Base-by-base conservation (phyloP, 1,140 invertebrate species). In the Aphelenchoides besseyi region DNA sequence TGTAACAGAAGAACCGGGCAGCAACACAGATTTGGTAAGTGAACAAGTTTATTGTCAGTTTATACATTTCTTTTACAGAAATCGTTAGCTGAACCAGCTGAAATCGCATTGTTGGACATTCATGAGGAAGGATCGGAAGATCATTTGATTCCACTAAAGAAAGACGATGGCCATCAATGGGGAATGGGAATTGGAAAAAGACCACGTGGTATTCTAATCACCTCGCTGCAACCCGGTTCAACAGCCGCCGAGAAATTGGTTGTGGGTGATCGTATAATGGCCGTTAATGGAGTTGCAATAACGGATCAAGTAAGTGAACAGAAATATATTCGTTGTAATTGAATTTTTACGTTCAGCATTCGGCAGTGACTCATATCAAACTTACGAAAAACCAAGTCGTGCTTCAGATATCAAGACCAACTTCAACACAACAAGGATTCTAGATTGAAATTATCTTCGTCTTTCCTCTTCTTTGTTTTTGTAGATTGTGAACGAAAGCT, bases 161-260 rank as follows among this genome's bases (percentile, higher is more conserved):
- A 83, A 70, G 68, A 78, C 57, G 72, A 82, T 3, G 82, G 84
- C 37, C 74, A 79, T 12, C 82, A 84, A 70, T 75, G 83, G 48
- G 82, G 82, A 33, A 83, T 83, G 82, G 82, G 82, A 28, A 84
- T 83, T 36, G 82, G 82, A 12, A 84, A 84, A 72, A 69, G 82
- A 55, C 72, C 76, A 23, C 73, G 82, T 12, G 82, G 82, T 32
- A 83, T 83, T 67, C 71, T 83, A 12, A 77, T 83, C 37, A 83
- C 82, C 35, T 84, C 82, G 12, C 70, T 83, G 2, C 82, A 83
- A 67, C 80, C 82, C 9, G 82, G 82, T 8, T 78, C 74, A 8
- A 77, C 81, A 8, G 82, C 82, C 2, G 82, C 82, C 0, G 82
- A 83, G 62, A 82, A 82, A 57, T 66, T 83, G 33, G 74, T 78